Conservation (phyloP, 2,797 vertebrate genomes). For the Hippopotamyrus pictus region DNA sequence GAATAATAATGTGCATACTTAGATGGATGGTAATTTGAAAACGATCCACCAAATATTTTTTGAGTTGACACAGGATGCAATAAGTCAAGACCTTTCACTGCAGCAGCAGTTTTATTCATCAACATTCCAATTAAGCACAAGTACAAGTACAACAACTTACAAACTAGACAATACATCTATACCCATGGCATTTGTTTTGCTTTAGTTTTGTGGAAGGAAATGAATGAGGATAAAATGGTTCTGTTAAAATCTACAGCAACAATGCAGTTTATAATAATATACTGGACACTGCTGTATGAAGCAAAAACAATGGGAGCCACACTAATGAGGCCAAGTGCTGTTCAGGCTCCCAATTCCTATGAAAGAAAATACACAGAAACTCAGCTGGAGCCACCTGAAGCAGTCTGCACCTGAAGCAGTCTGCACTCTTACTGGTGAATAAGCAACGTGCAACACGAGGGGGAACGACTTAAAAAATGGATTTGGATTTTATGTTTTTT, state of each 20-base stretch:
- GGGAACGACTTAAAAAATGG: neutral
- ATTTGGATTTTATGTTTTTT: neutral
- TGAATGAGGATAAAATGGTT: neutral
- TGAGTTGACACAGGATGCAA: neutral
- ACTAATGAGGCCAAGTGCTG: neutral
- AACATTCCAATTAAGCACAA: conserved; percentile 15
- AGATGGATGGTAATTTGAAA: neutral
- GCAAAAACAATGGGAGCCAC: conserved; percentile 14
- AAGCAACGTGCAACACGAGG: neutral
- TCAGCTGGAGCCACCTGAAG: no score
- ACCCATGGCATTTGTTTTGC: conserved; percentile 8
- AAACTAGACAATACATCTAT: conserved; percentile 16
- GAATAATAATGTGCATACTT: neutral
- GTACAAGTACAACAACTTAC: conserved; percentile 1
- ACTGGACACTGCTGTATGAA: conserved; percentile 4
- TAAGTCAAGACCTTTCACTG: neutral
- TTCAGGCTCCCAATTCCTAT: neutral
- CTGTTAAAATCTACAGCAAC: conserved; percentile 7
- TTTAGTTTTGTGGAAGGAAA: conserved; percentile 13
- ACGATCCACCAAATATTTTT: neutral
- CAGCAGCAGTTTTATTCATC: conserved; percentile 21
- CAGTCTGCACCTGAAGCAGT: neutral
- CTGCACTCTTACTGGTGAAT: neutral
- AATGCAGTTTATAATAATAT: conserved; percentile 18
- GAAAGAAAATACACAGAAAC: neutral